Base-by-base conservation (phyloP, 2,113 vertebrate species). In the Oophaga pumilio region DNA sequence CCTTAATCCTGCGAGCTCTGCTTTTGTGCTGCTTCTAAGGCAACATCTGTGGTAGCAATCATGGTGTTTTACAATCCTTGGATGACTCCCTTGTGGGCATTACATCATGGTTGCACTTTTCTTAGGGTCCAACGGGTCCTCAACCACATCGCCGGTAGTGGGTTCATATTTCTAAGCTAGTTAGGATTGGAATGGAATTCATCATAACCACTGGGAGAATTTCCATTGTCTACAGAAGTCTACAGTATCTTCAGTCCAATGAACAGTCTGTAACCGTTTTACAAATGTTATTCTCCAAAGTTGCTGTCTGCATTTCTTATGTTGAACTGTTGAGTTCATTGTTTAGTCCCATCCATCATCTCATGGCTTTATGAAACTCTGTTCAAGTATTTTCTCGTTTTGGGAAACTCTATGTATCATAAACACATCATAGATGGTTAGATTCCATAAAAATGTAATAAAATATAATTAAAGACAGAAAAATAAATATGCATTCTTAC, bases 21-120 rank as follows among this genome's bases (percentile, higher is more conserved):
- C 71, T 62, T 83, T 76, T 88, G 71, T 84, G 56, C 83, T 77
- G n/a, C 87, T 84, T 49, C 71, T 84, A 15, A 43, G 24, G 60
- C 57, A 76, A 83, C 87, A 88, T 88, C 87, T 88, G 87, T 77
- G 59, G 49, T 73, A 84, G 60, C 73, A 76, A 88, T 88, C 87
- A 88, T 28, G 43, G 71, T 76, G 79, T 66, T 83, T 74, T 83
- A 76, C 76, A 84, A 77, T 88, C 49, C 52, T 28, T 52, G 57
- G 68, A 88, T 77, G 59, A 62, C 80, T 88, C 87, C 81, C 87
- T 77, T 59, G 81, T 57, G 87, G 28, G 56, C 71, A 83, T 88
- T 83, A 88, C 87, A 88, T 88, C 87, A 88, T 76, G 43, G 71
- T 43, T 77, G 81, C 22, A 24, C 80, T 77, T 68, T 84, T 82